A percentile compares a stretch with the other conserved stretches of the same genome.
phyloP scores from a whole-genome alignment of 2,113 vertebrate genomes.

The Mionectes macconnelli region DNA sequence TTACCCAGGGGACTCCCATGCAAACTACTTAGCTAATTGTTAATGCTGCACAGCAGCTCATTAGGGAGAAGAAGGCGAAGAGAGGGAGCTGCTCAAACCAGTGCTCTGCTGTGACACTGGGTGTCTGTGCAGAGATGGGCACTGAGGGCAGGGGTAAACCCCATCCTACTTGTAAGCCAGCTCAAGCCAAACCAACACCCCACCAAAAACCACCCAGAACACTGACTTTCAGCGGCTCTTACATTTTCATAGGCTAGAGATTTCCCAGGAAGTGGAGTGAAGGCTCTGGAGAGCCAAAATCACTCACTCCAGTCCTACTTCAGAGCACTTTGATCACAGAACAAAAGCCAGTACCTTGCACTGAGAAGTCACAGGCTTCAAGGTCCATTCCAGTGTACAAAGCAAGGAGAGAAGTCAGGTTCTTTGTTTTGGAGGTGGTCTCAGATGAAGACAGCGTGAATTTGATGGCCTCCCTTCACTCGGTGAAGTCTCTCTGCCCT shows the following conservation, averaged over 20 bases:
- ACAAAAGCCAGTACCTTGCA: constrained; percentile 69
- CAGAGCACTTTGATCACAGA: neutral
- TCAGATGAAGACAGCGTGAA: neutral
- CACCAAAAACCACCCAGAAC: neutral
- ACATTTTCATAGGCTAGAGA: neutral
- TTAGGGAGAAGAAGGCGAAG: neutral
- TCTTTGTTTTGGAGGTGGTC: constrained; percentile 17
- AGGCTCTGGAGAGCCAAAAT: neutral
- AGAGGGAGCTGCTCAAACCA: neutral
- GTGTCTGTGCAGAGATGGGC: neutral
- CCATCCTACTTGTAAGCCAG: neutral
- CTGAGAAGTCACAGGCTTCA: constrained; percentile 50
- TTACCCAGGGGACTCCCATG: constrained; percentile 6
- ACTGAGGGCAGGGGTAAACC: neutral
- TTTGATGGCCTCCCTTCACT: constrained; percentile 58
- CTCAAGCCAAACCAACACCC: neutral
- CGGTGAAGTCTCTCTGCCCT: constrained; percentile 66
- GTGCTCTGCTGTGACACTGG: neutral
- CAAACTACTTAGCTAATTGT: neutral
- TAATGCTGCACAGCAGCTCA: neutral
- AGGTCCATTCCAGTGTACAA: constrained; percentile 73
- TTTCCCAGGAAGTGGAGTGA: neutral
- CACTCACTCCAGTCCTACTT: neutral
- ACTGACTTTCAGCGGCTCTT: neutral
- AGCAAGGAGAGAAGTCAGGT: constrained; percentile 27